Evolutionary conservation across 1,140 invertebrate species (phyloP).

Genomic region (Harpegnathos saltator): DNA sequence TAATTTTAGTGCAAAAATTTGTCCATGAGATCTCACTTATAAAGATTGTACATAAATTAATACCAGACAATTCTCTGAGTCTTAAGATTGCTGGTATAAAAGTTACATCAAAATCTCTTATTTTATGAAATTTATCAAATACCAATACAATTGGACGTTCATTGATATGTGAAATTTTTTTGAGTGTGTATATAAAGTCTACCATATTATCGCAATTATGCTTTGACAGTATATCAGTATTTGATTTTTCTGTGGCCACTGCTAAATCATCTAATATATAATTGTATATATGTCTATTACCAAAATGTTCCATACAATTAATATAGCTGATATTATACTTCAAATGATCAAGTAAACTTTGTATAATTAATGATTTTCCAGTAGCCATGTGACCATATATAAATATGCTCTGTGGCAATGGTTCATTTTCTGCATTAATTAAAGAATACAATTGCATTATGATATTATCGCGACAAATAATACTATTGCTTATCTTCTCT

Average conservation of each 20-base stretch:
- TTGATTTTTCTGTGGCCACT: slow-evolving; percentile 78
- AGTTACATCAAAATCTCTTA: slow-evolving; percentile 90
- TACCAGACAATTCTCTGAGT: slow-evolving; percentile 90
- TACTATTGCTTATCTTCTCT: slow-evolving; percentile 74
- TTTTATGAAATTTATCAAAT: slow-evolving; percentile 92
- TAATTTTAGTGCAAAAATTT: slow-evolving; percentile 90
- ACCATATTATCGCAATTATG: slow-evolving; percentile 90
- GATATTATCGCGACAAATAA: slow-evolving; percentile 88
- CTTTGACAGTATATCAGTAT: slow-evolving; percentile 76
- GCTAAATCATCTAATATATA: slow-evolving; percentile 89
- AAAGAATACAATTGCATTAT: slow-evolving; percentile 87
- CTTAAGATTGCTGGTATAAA: slow-evolving; percentile 90
- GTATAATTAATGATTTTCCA: slow-evolving; percentile 91
- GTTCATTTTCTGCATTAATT: slow-evolving; percentile 87
- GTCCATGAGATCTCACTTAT: slow-evolving; percentile 92
- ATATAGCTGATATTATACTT: slow-evolving; percentile 89
- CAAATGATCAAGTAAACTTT: slow-evolving; percentile 87
- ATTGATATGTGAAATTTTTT: slow-evolving; percentile 76
- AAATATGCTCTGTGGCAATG: slow-evolving; percentile 89
- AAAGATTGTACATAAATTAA: slow-evolving; percentile 92
- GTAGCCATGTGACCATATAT: slow-evolving; percentile 92
- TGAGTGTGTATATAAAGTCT: slow-evolving; percentile 89
- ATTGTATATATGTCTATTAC: slow-evolving; percentile 91
- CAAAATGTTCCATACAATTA: slow-evolving; percentile 94
- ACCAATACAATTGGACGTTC: slow-evolving; percentile 88